These are phyloP conservation scores for Chloebia gouldiae DNA, from an alignment of 2,113 vertebrate species.

Conservation along the genomic window DNA sequence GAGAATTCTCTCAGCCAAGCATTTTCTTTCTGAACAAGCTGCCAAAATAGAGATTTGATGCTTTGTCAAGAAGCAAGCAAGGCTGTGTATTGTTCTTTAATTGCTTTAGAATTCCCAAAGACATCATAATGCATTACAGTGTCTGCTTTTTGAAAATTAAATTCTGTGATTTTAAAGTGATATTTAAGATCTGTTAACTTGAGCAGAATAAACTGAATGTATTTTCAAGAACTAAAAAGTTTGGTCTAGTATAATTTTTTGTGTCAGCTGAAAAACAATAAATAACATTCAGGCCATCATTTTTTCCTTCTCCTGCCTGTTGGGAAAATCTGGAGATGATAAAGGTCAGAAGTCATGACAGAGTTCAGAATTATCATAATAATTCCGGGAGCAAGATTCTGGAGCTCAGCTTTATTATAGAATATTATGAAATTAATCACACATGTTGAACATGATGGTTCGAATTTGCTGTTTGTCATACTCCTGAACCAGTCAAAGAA, in stretches of 20 bases:
- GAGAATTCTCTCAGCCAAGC: neutral
- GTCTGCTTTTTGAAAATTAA: neutral
- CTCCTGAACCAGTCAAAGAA: constrained; percentile 30
- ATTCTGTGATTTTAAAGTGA: neutral
- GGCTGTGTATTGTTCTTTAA: neutral
- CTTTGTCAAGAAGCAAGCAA: neutral
- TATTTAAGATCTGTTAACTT: constrained; percentile 12
- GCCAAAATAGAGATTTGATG: neutral
- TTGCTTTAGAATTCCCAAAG: neutral
- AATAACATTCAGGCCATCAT: neutral
- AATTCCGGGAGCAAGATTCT: neutral
- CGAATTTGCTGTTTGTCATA: constrained; percentile 18
- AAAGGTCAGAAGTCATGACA: neutral
- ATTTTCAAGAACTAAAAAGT: neutral
- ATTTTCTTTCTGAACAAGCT: constrained; percentile 10
- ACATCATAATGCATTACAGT: neutral
- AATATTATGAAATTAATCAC: constrained; percentile 34
- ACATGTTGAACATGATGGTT: constrained; percentile 13
- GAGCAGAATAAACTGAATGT: neutral
- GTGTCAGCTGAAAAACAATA: neutral
- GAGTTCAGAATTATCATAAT: neutral
- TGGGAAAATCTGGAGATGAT: neutral
- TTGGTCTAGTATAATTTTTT: neutral
- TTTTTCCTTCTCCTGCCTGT: neutral
- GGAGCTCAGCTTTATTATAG: neutral